phyloP scores from a whole-genome alignment of 2,113 vertebrate species.

The Tricholaema leucomelas region DNA sequence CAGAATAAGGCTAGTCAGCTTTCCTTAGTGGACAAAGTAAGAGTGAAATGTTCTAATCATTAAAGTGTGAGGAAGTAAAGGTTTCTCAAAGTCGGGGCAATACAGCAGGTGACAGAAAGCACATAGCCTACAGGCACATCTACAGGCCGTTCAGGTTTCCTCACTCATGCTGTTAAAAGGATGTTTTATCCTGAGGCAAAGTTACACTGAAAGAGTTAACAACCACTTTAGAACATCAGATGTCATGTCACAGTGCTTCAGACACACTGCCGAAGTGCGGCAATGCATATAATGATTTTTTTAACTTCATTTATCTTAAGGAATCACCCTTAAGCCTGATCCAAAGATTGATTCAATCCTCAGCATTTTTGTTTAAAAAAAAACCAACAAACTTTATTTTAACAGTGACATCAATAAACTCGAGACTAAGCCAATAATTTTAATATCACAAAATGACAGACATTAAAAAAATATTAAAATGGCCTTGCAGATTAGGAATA shows the following conservation, averaged over 20 bases:
- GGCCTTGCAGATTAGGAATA: background rate
- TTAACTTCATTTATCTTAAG: constrained; percentile 46
- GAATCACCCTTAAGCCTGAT: constrained; percentile 19
- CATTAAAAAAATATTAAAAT: background rate
- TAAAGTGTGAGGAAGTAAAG: constrained; percentile 47
- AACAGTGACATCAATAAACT: background rate
- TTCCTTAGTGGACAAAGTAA: constrained; percentile 63
- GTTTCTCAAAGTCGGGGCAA: constrained; percentile 70
- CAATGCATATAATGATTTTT: constrained; percentile 52
- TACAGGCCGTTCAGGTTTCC: constrained; percentile 25
- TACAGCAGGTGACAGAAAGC: constrained; percentile 71
- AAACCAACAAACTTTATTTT: background rate
- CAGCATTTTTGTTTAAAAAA: background rate
- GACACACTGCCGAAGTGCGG: constrained; percentile 33
- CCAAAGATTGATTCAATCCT: background rate
- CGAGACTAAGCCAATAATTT: constrained; percentile 22
- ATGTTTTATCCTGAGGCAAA: constrained; percentile 76
- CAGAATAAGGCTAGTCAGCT: constrained; percentile 52
- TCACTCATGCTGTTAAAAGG: constrained; percentile 43
- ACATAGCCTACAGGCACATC: constrained; percentile 64
- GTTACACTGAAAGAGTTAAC: constrained; percentile 62
- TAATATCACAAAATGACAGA: background rate
- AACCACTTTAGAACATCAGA: constrained; percentile 59
- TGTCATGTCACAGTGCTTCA: constrained; percentile 61
- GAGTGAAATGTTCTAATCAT: constrained; percentile 63